Conservation (phyloP, 2,113 vertebrate species). For the Cyprinus carpio region DNA sequence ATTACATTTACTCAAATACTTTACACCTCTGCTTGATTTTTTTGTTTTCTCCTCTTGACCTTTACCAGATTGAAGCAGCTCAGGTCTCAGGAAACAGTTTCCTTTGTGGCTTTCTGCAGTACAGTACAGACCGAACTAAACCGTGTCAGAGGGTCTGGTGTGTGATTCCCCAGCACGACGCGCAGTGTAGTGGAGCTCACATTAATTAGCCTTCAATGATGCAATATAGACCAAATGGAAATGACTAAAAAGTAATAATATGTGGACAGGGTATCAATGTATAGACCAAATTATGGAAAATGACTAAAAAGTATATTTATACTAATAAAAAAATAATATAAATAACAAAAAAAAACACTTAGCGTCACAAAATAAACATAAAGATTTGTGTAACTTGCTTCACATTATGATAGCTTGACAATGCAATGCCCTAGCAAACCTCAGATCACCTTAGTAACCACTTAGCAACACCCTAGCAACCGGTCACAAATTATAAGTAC, state of each 20-base stretch:
- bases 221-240: background rate
- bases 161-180: conserved; percentile 83
- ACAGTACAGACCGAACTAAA: conserved; percentile 81
- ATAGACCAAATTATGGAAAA: too few species aligned
- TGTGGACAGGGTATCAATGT: too few species aligned
- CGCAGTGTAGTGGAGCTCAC: conserved; percentile 45
- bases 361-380: too few species aligned
- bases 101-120: conserved; percentile 86
- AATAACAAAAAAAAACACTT: too few species aligned
- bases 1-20: too few species aligned
- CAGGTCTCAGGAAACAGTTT: conserved; percentile 77
- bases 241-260: background rate
- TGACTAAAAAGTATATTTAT: too few species aligned
- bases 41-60: background rate
- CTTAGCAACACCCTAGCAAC: background rate
- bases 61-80: conserved; percentile 79
- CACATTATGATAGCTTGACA: background rate
- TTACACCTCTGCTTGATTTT: background rate
- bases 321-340: too few species aligned
- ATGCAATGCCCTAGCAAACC: background rate
- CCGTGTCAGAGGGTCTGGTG: conserved; percentile 86
- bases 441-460: background rate
- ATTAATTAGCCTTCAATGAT: background rate
- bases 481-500: too few species aligned
- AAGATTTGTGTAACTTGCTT: background rate